These are phyloP conservation scores for Margarornis squamiger DNA, from an alignment of 2,797 vertebrate species.

Conservation along the genomic window DNA sequence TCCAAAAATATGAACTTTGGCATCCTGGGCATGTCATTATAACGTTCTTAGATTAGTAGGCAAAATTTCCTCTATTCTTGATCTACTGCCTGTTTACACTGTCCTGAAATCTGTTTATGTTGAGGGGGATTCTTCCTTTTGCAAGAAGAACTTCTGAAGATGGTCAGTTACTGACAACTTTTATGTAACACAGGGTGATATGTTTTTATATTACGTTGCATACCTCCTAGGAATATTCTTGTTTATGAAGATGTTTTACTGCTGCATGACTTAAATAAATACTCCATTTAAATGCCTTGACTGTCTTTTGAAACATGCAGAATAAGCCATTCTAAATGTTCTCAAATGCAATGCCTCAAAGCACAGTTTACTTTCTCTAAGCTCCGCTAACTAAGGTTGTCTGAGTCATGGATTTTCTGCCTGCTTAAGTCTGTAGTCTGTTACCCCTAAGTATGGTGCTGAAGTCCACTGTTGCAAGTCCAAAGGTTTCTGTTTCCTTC, in stretches of 20 bases:
- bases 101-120: background rate
- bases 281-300: background rate
- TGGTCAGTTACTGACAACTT: background rate
- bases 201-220: background rate
- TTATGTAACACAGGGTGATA: background rate
- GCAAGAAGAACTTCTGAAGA: background rate
- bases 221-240: background rate
- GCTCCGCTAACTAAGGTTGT: background rate
- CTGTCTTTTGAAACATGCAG: background rate
- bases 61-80: background rate
- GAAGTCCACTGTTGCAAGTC: background rate
- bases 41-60: background rate
- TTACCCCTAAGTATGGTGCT: background rate
- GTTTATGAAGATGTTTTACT: background rate
- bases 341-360: background rate
- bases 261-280: background rate
- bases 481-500: background rate
- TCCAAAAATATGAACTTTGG: background rate
- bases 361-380: background rate
- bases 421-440: background rate
- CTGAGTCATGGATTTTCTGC: background rate
- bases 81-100: background rate
- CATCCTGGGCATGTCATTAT: background rate
- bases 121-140: background rate
- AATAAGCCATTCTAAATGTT: background rate